Evolutionary conservation across 30 jellyfish, hydroid and myxozoan species (phyloP).

Genomic region (Hydractinia symbiolongicarpus): DNA sequence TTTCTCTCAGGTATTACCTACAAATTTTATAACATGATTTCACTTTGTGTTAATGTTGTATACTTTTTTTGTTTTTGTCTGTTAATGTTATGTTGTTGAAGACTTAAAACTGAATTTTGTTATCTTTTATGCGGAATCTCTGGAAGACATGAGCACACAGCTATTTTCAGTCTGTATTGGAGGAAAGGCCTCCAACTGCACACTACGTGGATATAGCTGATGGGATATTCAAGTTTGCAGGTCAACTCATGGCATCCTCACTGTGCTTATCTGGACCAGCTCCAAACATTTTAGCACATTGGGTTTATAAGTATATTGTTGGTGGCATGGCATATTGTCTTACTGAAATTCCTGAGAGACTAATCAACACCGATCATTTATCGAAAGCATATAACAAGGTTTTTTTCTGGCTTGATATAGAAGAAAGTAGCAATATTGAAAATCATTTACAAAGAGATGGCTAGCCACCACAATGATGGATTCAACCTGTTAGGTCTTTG

Average conservation of each 20-base stretch:
- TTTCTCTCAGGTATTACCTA: constrained; percentile 34
- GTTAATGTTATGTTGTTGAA: not conserved
- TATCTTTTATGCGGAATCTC: not conserved
- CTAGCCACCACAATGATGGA: no score
- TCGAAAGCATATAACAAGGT: not conserved
- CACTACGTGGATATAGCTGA: constrained; percentile 27
- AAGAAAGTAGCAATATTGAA: no score
- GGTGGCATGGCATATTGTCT: constrained; percentile 23
- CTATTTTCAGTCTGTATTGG: constrained; percentile 20
- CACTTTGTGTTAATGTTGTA: no score
- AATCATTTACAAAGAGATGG: no score
- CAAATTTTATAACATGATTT: no score
- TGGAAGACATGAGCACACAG: constrained; percentile 3
- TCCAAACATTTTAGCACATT: constrained; percentile 33
- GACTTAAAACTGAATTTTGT: no score
- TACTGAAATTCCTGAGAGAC: constrained; percentile 4
- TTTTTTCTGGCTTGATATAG: no score
- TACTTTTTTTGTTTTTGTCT: no score
- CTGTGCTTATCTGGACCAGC: constrained; percentile 35
- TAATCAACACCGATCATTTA: constrained; percentile 5
- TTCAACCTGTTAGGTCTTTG: no score
- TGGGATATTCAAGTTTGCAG: constrained; percentile 35
- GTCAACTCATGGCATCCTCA: constrained; percentile 36
- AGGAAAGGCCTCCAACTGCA: constrained; percentile 26
- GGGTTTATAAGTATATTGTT: constrained; percentile 26